Base-by-base conservation (phyloP, 2,797 vertebrate species). In the Argyrosomus regius region DNA sequence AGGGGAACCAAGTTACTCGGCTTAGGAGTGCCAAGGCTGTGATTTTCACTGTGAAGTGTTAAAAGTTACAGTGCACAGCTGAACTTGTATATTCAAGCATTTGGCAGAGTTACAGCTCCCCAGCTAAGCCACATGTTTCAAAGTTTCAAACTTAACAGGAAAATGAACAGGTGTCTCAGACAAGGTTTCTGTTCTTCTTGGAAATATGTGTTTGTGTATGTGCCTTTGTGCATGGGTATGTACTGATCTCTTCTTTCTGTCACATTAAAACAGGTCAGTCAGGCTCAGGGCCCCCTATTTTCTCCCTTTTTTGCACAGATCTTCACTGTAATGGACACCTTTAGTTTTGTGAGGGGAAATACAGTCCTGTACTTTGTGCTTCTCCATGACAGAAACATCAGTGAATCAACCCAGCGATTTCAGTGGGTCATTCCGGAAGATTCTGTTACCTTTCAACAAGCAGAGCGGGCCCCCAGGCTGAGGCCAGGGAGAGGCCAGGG, bases 381-480 rank as follows among this genome's bases (percentile, higher is more conserved):
- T 88, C 86, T 83, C 85, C 81, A 68, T 82, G 88, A 89, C 88
- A 92, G 89, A 87, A 91, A 88, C 87, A 87, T 91, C 91, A 89
- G 90, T 88, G 92, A 94, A 94, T 94, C 89, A 92, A 90, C 82
- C 81, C 80, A 65, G 72, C 56, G 76, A 93, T 94, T 94, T 93
- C 88, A 91, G 88, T 82, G 81, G 90, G 91, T 94, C 93, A 94
- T 94, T 95, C 92, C 73, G 83, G 86, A 87, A 92, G 91, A 93
- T 95, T 93, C 78, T 92, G 91, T 94, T 94, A 94, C 93, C 92
- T 93, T 95, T 94, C 90, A 94, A 88, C 90, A 91, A 89, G 84
- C 90, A 78, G 84, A 92, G 78, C 48, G 63, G 88, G 85, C 88
- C 89, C 93, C 88, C 78, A 41, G 91, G 91, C 92, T 81, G 87